phyloP scores from a whole-genome alignment of 2,113 vertebrate genomes.

The Chlamydotis undulata region DNA sequence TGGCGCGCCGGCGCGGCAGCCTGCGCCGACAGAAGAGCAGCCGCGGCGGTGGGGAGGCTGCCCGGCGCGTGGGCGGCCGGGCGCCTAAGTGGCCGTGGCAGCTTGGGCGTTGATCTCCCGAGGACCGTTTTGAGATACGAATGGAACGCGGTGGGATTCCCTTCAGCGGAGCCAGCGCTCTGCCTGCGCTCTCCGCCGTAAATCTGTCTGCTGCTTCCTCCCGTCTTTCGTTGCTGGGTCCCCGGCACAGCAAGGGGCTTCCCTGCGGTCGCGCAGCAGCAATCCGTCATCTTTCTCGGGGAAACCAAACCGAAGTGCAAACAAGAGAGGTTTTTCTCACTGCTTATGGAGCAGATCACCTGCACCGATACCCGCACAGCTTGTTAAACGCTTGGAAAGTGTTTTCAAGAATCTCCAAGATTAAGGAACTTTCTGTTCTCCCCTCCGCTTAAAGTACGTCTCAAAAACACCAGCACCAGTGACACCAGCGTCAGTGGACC shows the following conservation, averaged over 20 bases:
- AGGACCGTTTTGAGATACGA: neutral
- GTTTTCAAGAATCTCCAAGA: neutral
- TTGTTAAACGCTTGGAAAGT: neutral
- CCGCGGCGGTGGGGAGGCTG: neutral
- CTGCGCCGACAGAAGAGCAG: neutral
- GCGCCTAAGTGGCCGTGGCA: neutral
- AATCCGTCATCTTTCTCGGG: neutral
- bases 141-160: neutral
- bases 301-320: neutral
- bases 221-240: neutral
- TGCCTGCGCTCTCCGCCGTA: neutral
- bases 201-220: neutral
- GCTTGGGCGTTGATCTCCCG: neutral
- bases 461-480: neutral
- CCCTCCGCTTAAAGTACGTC: neutral
- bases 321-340: neutral
- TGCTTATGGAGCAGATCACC: neutral
- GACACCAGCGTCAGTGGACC: neutral
- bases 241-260: neutral
- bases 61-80: rapidly evolving
- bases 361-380: too few relatives aligned
- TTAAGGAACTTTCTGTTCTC: neutral
- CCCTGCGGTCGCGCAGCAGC: neutral
- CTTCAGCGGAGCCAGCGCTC: neutral
- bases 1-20: neutral